phyloP scores from a whole-genome alignment of 2,888 invertebrate species.

The Watsonalla cultraria region DNA sequence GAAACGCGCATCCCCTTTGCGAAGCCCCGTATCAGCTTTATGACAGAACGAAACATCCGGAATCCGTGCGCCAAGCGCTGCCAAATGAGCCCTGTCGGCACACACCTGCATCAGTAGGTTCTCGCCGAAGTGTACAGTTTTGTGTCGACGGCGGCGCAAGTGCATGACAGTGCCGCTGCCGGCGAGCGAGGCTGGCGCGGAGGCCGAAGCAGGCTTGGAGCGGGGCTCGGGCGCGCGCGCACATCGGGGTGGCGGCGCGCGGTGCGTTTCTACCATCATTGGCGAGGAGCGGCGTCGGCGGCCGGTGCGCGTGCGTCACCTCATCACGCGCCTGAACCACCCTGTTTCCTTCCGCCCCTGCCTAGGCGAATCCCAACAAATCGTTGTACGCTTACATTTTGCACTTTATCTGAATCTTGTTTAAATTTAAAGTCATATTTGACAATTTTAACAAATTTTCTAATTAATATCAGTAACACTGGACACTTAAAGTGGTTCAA shows the following conservation, averaged over 20 bases:
- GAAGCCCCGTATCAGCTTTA: constrained; percentile 64
- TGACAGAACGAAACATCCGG: constrained; percentile 74
- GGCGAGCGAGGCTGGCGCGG: constrained; percentile 76
- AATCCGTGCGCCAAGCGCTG: constrained; percentile 69
- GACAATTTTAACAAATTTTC: constrained; percentile 10
- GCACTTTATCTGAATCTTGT: constrained; percentile 27
- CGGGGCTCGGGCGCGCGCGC: constrained; percentile 67
- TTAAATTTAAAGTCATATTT: constrained; percentile 27
- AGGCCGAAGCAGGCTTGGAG: constrained; percentile 74
- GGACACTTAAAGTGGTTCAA: no score
- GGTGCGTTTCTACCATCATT: constrained; percentile 77
- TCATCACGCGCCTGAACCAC: constrained; percentile 52
- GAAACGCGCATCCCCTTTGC: constrained; percentile 64
- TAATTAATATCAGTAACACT: neutral
- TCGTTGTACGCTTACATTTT: constrained; percentile 28
- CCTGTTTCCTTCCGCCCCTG: constrained; percentile 27
- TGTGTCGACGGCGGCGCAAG: constrained; percentile 84
- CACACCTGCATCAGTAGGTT: constrained; percentile 86
- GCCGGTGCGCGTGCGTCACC: constrained; percentile 72
- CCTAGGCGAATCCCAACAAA: constrained; percentile 25
- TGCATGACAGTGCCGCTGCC: constrained; percentile 76
- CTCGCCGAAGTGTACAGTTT: constrained; percentile 88
- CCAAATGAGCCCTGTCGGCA: constrained; percentile 81
- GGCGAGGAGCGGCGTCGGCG: constrained; percentile 72
- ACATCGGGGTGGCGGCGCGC: constrained; percentile 68